A percentile compares a stretch with the other conserved stretches of the same genome.
phyloP scores from a whole-genome alignment of 2,113 vertebrate species.

The Ascaphus truei region DNA sequence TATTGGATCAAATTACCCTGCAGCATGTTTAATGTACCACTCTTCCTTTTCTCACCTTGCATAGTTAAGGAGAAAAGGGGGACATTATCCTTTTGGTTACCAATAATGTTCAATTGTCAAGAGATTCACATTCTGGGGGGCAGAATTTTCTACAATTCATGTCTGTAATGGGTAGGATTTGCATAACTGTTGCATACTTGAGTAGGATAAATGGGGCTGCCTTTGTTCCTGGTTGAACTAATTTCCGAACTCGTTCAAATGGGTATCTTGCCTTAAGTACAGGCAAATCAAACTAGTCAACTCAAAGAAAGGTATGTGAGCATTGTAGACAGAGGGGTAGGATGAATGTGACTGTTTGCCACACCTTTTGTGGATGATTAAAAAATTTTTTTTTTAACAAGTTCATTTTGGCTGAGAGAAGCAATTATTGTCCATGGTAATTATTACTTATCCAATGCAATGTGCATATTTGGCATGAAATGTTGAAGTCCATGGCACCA shows the following conservation, averaged over 20 bases:
- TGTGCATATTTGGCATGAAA: too few relatives aligned
- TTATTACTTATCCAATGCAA: too few relatives aligned
- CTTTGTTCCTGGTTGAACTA: not conserved
- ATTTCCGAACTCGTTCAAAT: slow-evolving; percentile 8
- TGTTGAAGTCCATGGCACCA: too few relatives aligned
- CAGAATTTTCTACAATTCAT: slow-evolving; percentile 6
- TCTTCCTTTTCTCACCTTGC: slow-evolving; percentile 20
- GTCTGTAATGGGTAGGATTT: slow-evolving; percentile 15
- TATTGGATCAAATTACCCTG: slow-evolving; percentile 6
- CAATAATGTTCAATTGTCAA: not conserved
- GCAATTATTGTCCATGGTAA: too few relatives aligned
- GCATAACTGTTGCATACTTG: slow-evolving; percentile 18
- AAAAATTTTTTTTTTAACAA: too few relatives aligned
- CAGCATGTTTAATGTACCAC: not conserved
- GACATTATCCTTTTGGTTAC: not conserved
- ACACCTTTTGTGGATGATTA: too few relatives aligned
- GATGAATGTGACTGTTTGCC: too few relatives aligned
- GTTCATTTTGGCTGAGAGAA: too few relatives aligned
- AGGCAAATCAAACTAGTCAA: not conserved
- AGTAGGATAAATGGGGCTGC: slow-evolving; percentile 6
- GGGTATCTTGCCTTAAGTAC: slow-evolving; percentile 1
- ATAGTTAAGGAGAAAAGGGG: not conserved
- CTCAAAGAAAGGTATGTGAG: too few relatives aligned
- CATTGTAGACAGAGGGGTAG: too few relatives aligned
- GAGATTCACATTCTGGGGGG: not conserved